phyloP scores from a whole-genome alignment of 2,797 vertebrate species.

The Sebastes steindachneri region DNA sequence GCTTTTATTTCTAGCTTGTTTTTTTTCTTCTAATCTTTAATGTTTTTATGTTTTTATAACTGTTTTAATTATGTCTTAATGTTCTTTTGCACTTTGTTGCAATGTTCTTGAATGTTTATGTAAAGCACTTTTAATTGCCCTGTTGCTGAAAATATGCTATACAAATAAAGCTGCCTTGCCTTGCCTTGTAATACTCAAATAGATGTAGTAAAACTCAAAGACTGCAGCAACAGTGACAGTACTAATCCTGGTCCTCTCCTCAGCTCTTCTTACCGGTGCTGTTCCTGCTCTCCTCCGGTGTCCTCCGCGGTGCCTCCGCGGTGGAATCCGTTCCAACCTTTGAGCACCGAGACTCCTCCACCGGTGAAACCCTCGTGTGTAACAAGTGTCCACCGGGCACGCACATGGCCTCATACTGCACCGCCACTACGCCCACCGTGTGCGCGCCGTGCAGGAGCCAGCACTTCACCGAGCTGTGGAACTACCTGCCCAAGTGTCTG shows the following conservation, averaged over 20 bases:
- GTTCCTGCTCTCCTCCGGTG: constrained; percentile 33
- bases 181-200: too few relatives aligned
- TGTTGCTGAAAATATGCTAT: too few relatives aligned
- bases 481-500: constrained; percentile 79
- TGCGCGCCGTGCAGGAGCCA: constrained; percentile 54
- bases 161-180: too few relatives aligned
- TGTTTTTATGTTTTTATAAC: too few relatives aligned
- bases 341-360: constrained; percentile 10
- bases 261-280: constrained; percentile 38
- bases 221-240: neutral
- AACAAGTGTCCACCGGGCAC: constrained; percentile 66
- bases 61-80: too few relatives aligned
- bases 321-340: constrained; percentile 40
- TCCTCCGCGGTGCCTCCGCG: neutral
- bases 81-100: too few relatives aligned
- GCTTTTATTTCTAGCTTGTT: too few relatives aligned
- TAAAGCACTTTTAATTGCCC: too few relatives aligned
- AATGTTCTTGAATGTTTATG: too few relatives aligned
- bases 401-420: constrained; percentile 68
- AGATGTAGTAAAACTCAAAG: neutral
- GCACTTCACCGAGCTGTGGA: constrained; percentile 78
- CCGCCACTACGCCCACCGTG: constrained; percentile 49
- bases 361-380: constrained; percentile 54
- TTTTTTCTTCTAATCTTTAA: too few relatives aligned
- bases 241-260: neutral